Evolutionary conservation across 2,888 invertebrate species (phyloP).

Genomic region (Amiota minor): DNA sequence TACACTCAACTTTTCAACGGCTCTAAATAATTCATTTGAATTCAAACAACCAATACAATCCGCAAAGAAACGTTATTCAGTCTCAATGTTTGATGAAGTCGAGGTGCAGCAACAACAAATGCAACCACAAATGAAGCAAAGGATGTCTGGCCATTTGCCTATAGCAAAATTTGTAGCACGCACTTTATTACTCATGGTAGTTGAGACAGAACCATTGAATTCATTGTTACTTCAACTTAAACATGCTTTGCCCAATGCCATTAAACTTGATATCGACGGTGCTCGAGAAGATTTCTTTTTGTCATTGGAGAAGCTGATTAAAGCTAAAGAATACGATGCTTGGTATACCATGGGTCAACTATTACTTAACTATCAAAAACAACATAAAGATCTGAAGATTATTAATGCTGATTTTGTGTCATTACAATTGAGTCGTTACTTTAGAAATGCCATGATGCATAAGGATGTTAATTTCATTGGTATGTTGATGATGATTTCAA

Average conservation of each 20-base stretch:
- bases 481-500: slow-evolving; percentile 43
- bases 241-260: slow-evolving; percentile 43
- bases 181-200: slow-evolving; percentile 61
- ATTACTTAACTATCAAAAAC: slow-evolving; percentile 65
- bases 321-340: slow-evolving; percentile 67
- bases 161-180: slow-evolving; percentile 67
- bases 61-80: slow-evolving; percentile 63
- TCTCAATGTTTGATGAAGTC: slow-evolving; percentile 71
- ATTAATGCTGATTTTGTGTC: slow-evolving; percentile 64
- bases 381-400: slow-evolving; percentile 51
- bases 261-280: slow-evolving; percentile 52
- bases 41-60: slow-evolving; percentile 44
- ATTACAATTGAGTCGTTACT: slow-evolving; percentile 63
- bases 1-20: slow-evolving; percentile 58
- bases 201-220: slow-evolving; percentile 55
- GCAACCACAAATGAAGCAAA: slow-evolving; percentile 50
- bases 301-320: slow-evolving; percentile 67
- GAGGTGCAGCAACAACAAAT: slow-evolving; percentile 55
- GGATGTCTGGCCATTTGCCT: slow-evolving; percentile 56
- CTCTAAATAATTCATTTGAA: slow-evolving; percentile 53
- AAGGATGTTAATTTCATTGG: slow-evolving; percentile 70
- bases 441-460: slow-evolving; percentile 66
- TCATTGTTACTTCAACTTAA: slow-evolving; percentile 55
- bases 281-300: slow-evolving; percentile 64
- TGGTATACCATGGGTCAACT: slow-evolving; percentile 70